These are phyloP conservation scores for Crotalus viridis DNA, from an alignment of 2,113 vertebrate genomes.

Conservation along the genomic window DNA sequence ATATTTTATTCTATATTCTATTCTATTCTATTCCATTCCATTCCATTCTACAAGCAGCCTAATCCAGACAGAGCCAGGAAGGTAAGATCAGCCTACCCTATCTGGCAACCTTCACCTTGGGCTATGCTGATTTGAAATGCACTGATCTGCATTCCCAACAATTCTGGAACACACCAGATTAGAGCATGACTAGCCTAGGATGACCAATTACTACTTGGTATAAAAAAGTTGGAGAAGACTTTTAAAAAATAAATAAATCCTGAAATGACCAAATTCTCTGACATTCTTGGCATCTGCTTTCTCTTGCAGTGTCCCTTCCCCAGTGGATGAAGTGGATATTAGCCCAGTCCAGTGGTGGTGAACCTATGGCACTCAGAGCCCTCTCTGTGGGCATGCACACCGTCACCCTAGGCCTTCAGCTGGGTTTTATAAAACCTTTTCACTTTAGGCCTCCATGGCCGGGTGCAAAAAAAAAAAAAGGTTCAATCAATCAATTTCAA, in stretches of 20 bases:
- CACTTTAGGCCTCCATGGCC: no score
- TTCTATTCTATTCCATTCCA: no score
- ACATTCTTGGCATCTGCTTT: not conserved
- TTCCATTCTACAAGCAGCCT: not conserved
- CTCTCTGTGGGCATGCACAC: no score
- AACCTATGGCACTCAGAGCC: no score
- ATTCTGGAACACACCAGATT: not conserved
- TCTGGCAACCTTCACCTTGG: not conserved
- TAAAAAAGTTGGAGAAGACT: not conserved
- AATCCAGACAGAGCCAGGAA: not conserved
- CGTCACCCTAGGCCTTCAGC: no score
- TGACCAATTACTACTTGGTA: not conserved
- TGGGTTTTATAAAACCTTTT: no score
- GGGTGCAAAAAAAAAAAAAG: no score
- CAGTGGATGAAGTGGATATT: not conserved
- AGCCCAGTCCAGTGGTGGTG: not conserved
- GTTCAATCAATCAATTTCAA: no score
- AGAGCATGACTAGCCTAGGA: not conserved
- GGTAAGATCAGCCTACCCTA: not conserved
- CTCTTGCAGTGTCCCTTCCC: not conserved
- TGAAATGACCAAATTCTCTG: not conserved
- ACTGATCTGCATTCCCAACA: not conserved
- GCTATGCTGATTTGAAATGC: not conserved
- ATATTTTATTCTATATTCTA: no score
- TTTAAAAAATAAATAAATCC: no score